Evolutionary conservation across 2,113 vertebrate genomes (phyloP).

Genomic region (Megaptera novaeangliae): DNA sequence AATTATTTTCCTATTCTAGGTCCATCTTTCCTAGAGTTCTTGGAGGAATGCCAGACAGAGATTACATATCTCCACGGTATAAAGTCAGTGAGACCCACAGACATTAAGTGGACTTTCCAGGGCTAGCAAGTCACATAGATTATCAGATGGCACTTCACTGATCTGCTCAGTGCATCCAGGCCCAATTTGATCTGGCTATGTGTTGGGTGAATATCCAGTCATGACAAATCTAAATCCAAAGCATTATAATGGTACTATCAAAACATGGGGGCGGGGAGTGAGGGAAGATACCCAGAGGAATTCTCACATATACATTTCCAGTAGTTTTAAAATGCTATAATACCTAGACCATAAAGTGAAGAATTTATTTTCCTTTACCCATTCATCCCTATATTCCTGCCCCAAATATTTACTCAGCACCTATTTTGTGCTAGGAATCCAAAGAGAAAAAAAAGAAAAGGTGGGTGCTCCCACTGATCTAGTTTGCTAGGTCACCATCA

Average conservation of each 20-base stretch:
- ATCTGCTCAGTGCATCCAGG: not conserved
- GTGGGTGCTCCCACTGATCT: fast-evolving
- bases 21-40: not conserved
- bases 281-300: not conserved
- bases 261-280: not conserved
- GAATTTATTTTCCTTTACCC: not conserved
- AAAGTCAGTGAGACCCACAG: not conserved
- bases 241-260: not conserved
- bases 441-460: not conserved
- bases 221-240: not conserved
- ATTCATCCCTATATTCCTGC: not conserved
- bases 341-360: not conserved
- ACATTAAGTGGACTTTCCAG: not conserved
- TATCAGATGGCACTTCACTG: not conserved
- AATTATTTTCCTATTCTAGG: not conserved
- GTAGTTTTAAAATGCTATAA: not conserved
- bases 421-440: not conserved
- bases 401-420: not conserved
- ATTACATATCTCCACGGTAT: not conserved
- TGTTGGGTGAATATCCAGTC: not conserved
- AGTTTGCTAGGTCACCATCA: not conserved
- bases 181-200: not conserved
- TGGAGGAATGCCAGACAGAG: not conserved
- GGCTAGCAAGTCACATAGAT: not conserved
- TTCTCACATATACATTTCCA: not conserved